A percentile compares a stretch with the other conserved stretches of the same genome.
Conservation (phyloP, 2,888 invertebrate genomes). For the Xestobium rufovillosum region DNA sequence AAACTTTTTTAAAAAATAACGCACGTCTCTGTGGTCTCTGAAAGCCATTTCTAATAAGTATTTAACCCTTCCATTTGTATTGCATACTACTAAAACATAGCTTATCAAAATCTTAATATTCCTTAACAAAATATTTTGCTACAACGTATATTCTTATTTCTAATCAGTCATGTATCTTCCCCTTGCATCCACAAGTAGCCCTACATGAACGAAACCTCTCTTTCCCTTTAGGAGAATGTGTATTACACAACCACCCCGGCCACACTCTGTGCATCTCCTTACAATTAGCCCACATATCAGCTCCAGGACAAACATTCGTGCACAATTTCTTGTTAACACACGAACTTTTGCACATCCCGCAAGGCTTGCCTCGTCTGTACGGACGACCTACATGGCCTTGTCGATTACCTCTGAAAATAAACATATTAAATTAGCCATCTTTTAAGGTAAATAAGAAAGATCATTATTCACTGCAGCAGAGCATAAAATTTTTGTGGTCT, state of each 20-base stretch:
- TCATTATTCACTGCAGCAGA: no score
- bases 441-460: no score
- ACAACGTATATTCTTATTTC: no score
- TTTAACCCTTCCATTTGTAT: no score
- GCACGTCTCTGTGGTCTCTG: no score
- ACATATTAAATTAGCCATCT: constrained; percentile 9
- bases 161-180: constrained; percentile 47
- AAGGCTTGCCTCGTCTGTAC: constrained; percentile 59
- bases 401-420: constrained; percentile 59
- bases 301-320: constrained; percentile 60
- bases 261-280: constrained; percentile 51
- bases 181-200: constrained; percentile 65
- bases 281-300: constrained; percentile 69
- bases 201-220: constrained; percentile 53
- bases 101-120: no score
- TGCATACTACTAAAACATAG: no score
- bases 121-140: no score
- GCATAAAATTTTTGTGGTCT: no score
- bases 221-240: constrained; percentile 48
- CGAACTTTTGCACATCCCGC: constrained; percentile 55
- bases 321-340: constrained; percentile 63
- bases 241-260: constrained; percentile 55
- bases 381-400: constrained; percentile 55
- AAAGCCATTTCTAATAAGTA: no score
- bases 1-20: no score